phyloP scores from a whole-genome alignment of 2,888 invertebrate genomes.

The Nowickia ferox region DNA sequence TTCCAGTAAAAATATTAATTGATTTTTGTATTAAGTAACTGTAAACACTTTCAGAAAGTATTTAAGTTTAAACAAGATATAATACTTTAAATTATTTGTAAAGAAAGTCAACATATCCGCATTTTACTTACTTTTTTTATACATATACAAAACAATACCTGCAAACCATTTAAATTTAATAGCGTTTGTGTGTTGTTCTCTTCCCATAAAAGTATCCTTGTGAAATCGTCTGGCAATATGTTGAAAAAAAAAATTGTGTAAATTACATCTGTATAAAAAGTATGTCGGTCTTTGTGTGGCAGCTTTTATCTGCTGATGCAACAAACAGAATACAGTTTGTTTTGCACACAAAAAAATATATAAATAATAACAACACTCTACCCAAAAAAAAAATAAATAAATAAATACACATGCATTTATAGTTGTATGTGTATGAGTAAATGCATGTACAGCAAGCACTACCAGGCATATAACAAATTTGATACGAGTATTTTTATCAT shows the following conservation, averaged over 20 bases:
- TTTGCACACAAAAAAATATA: constrained; percentile 17
- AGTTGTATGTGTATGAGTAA: not conserved
- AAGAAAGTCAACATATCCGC: not conserved
- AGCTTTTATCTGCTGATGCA: constrained; percentile 4
- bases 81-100: not conserved
- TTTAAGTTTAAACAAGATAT: not conserved
- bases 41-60: not conserved
- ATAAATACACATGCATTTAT: not conserved
- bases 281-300: not conserved
- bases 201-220: too few species aligned
- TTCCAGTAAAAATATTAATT: too few species aligned
- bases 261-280: constrained; percentile 43
- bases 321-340: constrained; percentile 30
- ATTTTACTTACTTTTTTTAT: not conserved
- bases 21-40: too few species aligned
- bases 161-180: not conserved
- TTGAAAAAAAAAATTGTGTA: constrained; percentile 12
- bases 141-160: not conserved
- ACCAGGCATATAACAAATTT: not conserved
- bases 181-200: not conserved
- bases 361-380: constrained; percentile 8
- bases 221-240: constrained; percentile 15
- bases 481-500: not conserved
- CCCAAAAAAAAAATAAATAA: not conserved
- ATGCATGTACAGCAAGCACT: not conserved